Conservation (phyloP, 1,140 invertebrate genomes). For the Pseudobourletiella spinata region DNA sequence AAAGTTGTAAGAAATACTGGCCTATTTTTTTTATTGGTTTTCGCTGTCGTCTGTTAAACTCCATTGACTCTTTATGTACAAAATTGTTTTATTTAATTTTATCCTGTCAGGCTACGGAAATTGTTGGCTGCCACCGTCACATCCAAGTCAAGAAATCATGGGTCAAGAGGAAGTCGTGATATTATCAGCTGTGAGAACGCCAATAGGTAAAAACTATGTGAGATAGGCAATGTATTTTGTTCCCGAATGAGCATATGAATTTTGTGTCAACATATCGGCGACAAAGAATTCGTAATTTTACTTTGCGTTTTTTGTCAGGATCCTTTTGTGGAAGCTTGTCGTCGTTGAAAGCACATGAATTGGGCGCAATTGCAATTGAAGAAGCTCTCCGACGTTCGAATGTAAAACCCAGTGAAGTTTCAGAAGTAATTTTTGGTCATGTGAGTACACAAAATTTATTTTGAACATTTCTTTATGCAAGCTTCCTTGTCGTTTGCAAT, state of each 20-base stretch:
- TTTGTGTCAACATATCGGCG: too few species aligned
- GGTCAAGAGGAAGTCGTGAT: slow-evolving; percentile 45
- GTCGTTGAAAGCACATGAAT: slow-evolving; percentile 55
- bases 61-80: too few species aligned
- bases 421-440: slow-evolving; percentile 80
- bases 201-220: slow-evolving; percentile 49
- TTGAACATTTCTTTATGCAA: neutral
- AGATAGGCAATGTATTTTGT: slow-evolving; percentile 34
- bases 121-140: too few species aligned
- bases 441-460: slow-evolving; percentile 45
- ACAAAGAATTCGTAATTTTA: too few species aligned
- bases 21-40: too few species aligned
- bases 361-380: slow-evolving; percentile 66
- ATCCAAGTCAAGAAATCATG: too few species aligned
- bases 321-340: slow-evolving; percentile 61
- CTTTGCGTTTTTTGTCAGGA: slow-evolving; percentile 49
- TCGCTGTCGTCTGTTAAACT: too few species aligned
- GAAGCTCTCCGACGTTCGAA: slow-evolving; percentile 57
- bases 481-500: too few species aligned
- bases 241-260: too few species aligned
- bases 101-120: too few species aligned
- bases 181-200: slow-evolving; percentile 55
- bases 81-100: too few species aligned
- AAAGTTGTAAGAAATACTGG: too few species aligned
- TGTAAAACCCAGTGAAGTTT: slow-evolving; percentile 54